phyloP scores from a whole-genome alignment of 1,140 invertebrate genomes.

The Scaptomyza graminum region DNA sequence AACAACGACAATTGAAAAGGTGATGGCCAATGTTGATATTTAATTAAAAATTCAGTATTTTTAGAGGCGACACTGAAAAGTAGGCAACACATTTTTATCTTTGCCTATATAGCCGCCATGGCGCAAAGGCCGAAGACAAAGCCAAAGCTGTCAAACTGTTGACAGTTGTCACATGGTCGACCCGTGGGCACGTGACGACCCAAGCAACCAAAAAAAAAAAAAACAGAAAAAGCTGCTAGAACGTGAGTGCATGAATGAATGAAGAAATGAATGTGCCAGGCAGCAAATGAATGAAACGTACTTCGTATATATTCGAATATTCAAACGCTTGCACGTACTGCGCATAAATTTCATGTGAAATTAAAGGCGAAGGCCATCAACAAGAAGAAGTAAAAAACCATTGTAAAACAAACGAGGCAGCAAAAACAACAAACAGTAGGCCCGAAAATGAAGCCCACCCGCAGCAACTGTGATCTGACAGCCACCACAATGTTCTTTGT shows the following conservation, averaged over 20 bases:
- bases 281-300: slow-evolving; percentile 62
- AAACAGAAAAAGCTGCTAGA: slow-evolving; percentile 33
- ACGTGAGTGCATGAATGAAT: slow-evolving; percentile 49
- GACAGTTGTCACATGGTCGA: slow-evolving; percentile 78
- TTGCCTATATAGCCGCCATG: slow-evolving; percentile 44
- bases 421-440: neutral
- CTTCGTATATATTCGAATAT: slow-evolving; percentile 65
- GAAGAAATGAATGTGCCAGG: slow-evolving; percentile 56
- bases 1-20: slow-evolving; percentile 48
- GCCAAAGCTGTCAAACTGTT: slow-evolving; percentile 60
- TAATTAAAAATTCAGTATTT: slow-evolving; percentile 76
- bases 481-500: slow-evolving; percentile 18
- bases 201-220: neutral
- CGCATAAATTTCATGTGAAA: slow-evolving; percentile 79
- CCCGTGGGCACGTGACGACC: slow-evolving; percentile 34
- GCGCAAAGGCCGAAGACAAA: slow-evolving; percentile 51
- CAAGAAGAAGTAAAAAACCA: slow-evolving; percentile 18
- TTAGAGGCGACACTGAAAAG: slow-evolving; percentile 37
- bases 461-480: slow-evolving; percentile 52
- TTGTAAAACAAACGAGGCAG: slow-evolving; percentile 21
- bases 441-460: slow-evolving; percentile 52
- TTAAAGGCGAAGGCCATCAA: slow-evolving; percentile 44
- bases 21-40: slow-evolving; percentile 68
- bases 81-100: slow-evolving; percentile 61
- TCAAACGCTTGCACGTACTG: slow-evolving; percentile 76